A percentile compares a stretch with the other conserved stretches of the same genome.
Conservation (phyloP, 2,888 invertebrate species). For the Baccha elongata region DNA sequence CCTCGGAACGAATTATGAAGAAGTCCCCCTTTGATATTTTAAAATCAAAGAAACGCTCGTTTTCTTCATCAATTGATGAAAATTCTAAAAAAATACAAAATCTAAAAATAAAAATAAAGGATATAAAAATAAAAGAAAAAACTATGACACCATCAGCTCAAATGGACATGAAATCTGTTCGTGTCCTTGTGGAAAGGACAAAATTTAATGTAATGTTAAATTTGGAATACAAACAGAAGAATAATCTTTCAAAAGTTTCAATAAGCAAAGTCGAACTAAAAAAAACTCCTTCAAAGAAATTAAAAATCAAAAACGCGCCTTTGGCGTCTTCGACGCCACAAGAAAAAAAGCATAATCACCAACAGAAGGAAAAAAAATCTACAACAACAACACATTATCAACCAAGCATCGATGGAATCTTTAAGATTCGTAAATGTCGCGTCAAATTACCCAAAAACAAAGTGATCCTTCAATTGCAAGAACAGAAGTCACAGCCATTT, state of each 20-base stretch:
- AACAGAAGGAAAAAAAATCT: background rate
- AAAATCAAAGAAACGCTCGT: slow-evolving; percentile 15
- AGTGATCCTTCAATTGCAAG: slow-evolving; percentile 19
- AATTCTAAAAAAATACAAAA: slow-evolving; percentile 38
- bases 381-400: background rate
- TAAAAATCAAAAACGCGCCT: background rate
- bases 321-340: slow-evolving; percentile 9
- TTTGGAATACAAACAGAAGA: slow-evolving; percentile 5
- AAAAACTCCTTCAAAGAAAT: background rate
- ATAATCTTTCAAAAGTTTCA: background rate
- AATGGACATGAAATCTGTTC: slow-evolving; percentile 51
- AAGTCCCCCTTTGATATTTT: background rate
- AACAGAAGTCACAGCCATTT: background rate
- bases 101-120: background rate
- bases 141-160: slow-evolving; percentile 1
- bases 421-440: slow-evolving; percentile 51
- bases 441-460: slow-evolving; percentile 60
- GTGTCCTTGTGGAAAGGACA: slow-evolving; percentile 59
- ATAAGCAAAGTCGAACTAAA: background rate
- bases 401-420: slow-evolving; percentile 7
- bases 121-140: slow-evolving; percentile 3
- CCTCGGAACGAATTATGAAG: background rate
- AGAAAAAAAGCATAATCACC: background rate
- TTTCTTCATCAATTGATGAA: slow-evolving; percentile 36
- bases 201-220: slow-evolving; percentile 59